Evolutionary conservation across 2,888 invertebrate genomes (phyloP).

Genomic region (Lepas anatifera): DNA sequence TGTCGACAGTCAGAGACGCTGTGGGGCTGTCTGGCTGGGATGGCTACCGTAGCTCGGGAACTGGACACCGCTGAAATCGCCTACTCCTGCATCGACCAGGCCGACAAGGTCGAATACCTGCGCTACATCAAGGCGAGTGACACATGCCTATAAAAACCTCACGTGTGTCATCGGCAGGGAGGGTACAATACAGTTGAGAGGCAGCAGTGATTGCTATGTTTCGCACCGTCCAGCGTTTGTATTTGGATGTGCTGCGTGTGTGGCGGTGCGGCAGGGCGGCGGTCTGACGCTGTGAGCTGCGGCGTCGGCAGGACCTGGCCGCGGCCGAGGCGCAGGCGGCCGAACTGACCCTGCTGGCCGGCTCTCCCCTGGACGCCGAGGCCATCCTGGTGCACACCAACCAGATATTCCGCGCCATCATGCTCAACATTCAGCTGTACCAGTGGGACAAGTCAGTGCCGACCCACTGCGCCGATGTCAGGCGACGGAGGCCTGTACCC

Average conservation of each 20-base stretch:
- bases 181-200: too few species aligned
- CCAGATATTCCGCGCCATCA: constrained; percentile 53
- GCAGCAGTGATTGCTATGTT: too few species aligned
- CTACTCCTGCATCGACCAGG: constrained; percentile 77
- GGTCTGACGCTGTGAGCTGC: not conserved
- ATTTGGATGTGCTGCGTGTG: too few species aligned
- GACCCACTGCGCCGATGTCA: too few species aligned
- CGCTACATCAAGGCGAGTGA: constrained; percentile 58
- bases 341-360: constrained; percentile 52
- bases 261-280: too few species aligned
- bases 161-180: too few species aligned
- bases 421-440: constrained; percentile 54
- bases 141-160: constrained; percentile 17
- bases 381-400: constrained; percentile 54
- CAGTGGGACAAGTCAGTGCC: constrained; percentile 46
- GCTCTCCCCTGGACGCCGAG: constrained; percentile 56
- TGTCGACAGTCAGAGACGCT: too few species aligned
- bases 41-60: constrained; percentile 76
- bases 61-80: constrained; percentile 86
- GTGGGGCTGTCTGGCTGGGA: constrained; percentile 89
- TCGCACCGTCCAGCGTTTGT: too few species aligned
- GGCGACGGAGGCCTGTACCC: too few species aligned
- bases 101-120: constrained; percentile 73
- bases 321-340: constrained; percentile 44
- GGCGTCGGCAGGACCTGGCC: constrained; percentile 21